phyloP scores from a whole-genome alignment of 1,140 invertebrate species.

The Hycleus cichorii region DNA sequence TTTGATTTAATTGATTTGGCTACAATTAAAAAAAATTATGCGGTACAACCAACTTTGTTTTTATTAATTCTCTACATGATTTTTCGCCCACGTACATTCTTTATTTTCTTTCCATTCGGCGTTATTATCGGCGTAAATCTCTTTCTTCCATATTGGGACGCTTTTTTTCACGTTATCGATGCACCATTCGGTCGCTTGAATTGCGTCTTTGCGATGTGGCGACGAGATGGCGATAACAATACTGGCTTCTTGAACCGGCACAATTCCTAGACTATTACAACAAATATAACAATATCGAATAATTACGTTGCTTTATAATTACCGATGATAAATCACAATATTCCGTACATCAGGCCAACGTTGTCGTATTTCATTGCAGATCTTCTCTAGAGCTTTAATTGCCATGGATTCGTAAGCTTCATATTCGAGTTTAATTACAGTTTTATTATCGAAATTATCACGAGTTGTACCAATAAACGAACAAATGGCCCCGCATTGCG shows the following conservation, averaged over 20 bases:
- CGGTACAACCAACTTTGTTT: not conserved
- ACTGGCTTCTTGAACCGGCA: constrained; percentile 83
- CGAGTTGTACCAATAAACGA: constrained; percentile 88
- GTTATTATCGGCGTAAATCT: constrained; percentile 65
- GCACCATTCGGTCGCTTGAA: constrained; percentile 74
- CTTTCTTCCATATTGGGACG: constrained; percentile 97
- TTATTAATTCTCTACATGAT: constrained; percentile 12
- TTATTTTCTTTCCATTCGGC: constrained; percentile 68
- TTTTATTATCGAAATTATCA: constrained; percentile 81
- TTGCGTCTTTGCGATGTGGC: constrained; percentile 72
- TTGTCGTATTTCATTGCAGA: constrained; percentile 63
- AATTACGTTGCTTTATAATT: constrained; percentile 16
- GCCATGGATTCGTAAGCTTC: constrained; percentile 93
- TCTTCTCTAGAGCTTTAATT: constrained; percentile 68
- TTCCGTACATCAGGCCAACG: constrained; percentile 67
- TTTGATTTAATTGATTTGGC: constrained; percentile 23
- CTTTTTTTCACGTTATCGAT: constrained; percentile 80
- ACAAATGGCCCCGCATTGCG: constrained; percentile 79
- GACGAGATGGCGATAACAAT: constrained; percentile 87
- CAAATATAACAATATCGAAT: constrained; percentile 19
- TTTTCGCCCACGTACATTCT: constrained; percentile 63
- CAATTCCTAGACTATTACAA: constrained; percentile 60
- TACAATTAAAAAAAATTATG: not conserved
- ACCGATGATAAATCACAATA: constrained; percentile 76
- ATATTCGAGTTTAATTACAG: constrained; percentile 78